A percentile compares a stretch with the other conserved stretches of the same genome.
phyloP scores from a whole-genome alignment of 2,113 vertebrate species.

The Corythaeola cristata region DNA sequence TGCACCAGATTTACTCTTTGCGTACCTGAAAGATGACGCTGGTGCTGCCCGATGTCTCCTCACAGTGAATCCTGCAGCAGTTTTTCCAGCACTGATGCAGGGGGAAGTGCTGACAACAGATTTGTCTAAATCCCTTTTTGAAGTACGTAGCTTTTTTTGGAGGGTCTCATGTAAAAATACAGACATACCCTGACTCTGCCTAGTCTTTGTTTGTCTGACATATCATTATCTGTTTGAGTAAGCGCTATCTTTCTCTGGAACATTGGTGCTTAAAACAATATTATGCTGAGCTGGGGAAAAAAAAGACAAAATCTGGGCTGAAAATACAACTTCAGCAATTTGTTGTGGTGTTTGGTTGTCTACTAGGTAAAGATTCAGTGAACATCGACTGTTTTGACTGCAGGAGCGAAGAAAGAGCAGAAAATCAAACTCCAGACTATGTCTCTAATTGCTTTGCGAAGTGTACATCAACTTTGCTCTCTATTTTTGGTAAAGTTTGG shows the following conservation, averaged over 20 bases:
- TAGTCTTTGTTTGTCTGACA: not conserved
- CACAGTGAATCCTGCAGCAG: rapidly evolving
- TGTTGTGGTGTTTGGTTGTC: not conserved
- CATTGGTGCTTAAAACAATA: not conserved
- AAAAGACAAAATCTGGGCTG: not conserved
- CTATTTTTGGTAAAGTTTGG: not conserved
- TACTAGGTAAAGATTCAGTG: not conserved
- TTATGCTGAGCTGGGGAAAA: not conserved
- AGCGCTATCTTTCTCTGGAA: not conserved
- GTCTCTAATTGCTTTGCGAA: not conserved
- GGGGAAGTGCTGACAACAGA: not conserved
- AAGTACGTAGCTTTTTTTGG: not conserved
- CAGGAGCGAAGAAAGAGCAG: not conserved
- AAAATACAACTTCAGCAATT: not conserved
- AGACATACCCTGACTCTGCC: not conserved
- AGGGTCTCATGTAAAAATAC: not conserved
- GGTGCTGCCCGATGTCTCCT: not conserved
- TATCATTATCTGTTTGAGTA: not conserved
- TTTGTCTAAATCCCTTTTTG: not conserved
- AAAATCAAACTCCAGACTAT: not conserved
- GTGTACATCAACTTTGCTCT: not conserved
- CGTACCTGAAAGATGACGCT: not conserved
- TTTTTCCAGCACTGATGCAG: not conserved
- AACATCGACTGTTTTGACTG: not conserved
- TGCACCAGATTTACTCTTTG: not conserved